Conservation (phyloP, 2,888 invertebrate species). For the Melolontha melolontha region DNA sequence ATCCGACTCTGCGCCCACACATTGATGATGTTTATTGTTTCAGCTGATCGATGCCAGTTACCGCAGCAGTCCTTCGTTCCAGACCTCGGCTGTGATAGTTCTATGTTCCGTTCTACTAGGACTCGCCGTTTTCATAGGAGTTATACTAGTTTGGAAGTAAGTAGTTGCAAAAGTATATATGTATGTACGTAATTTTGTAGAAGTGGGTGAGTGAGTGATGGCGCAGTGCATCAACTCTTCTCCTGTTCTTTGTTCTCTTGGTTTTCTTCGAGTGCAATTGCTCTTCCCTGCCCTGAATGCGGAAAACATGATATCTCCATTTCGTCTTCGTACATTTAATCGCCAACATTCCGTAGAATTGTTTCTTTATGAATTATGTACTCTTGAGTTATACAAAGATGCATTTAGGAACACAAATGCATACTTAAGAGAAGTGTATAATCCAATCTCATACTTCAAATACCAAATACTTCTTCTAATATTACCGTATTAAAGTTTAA, state of each 20-base stretch:
- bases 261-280: background rate
- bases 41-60: conserved; percentile 92
- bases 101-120: conserved; percentile 83
- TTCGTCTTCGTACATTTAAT: conserved; percentile 14
- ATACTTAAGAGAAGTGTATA: too few species aligned
- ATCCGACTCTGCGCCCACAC: conserved; percentile 7
- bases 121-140: conserved; percentile 82
- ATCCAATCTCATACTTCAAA: too few species aligned
- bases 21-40: conserved; percentile 63
- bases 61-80: conserved; percentile 85
- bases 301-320: conserved; percentile 28
- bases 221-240: background rate
- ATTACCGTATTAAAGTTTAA: too few species aligned
- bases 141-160: conserved; percentile 90
- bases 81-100: conserved; percentile 87
- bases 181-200: background rate
- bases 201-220: conserved; percentile 1
- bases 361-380: conserved; percentile 30
- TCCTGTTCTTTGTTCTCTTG: too few species aligned
- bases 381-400: background rate
- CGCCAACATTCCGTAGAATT: conserved; percentile 25
- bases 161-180: conserved; percentile 55
- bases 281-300: background rate
- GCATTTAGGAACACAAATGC: too few species aligned
- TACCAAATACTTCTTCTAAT: too few species aligned